phyloP scores from a whole-genome alignment of 2,113 vertebrate species.

The Entelurus aequoreus region DNA sequence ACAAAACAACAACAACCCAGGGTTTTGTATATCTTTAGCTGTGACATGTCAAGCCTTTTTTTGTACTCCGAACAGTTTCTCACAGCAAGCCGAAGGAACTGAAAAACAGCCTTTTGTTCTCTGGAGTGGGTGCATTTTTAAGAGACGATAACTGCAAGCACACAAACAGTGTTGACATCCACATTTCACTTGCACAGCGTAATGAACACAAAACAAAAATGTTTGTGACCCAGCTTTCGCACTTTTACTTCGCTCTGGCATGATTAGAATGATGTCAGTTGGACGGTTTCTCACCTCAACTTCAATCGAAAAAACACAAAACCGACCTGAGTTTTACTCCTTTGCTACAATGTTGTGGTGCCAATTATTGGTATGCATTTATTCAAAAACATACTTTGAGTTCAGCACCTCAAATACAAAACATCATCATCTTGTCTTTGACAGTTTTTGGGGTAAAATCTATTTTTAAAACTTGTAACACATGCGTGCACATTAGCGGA shows the following conservation, averaged over 20 bases:
- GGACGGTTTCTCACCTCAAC: conserved; percentile 20
- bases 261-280: conserved; percentile 31
- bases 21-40: conserved; percentile 60
- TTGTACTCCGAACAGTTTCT: conserved; percentile 49
- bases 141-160: conserved; percentile 34
- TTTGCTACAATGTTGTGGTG: not conserved
- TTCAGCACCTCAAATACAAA: not conserved
- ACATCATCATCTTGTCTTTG: not conserved
- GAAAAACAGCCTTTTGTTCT: conserved; percentile 37
- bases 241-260: conserved; percentile 26
- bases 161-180: conserved; percentile 48
- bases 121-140: conserved; percentile 24
- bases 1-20: conserved; percentile 32
- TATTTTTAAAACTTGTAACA: not conserved
- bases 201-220: conserved; percentile 17
- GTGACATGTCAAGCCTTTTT: conserved; percentile 60
- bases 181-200: conserved; percentile 42
- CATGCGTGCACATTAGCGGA: not conserved
- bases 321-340: conserved; percentile 5
- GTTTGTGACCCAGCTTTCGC: conserved; percentile 29
- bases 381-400: conserved; percentile 7
- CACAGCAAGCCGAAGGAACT: conserved; percentile 54
- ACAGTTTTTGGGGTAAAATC: not conserved
- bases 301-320: conserved; percentile 13
- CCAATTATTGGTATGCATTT: conserved; percentile 11